phyloP scores from a whole-genome alignment of 2,797 vertebrate species.

The Melanotaenia boesemani region DNA sequence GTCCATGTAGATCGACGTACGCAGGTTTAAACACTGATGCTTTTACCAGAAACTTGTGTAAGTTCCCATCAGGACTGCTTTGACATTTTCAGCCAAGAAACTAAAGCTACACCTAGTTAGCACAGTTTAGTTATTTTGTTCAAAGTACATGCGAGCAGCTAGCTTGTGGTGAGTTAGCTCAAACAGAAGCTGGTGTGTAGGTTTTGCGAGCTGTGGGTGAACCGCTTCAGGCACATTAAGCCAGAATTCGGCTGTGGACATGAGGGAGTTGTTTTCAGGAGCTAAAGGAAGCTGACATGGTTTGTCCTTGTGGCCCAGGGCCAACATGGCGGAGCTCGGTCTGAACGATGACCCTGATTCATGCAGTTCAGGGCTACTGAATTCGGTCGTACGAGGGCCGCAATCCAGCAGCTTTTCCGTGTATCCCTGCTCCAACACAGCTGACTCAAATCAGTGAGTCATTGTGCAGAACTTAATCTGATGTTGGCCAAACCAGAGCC shows the following conservation, averaged over 20 bases:
- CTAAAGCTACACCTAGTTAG: not conserved
- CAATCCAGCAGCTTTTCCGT: too few species aligned
- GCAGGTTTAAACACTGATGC: not conserved
- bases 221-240: not conserved
- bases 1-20: slow-evolving; percentile 19
- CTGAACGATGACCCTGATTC: not conserved
- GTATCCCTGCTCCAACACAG: too few species aligned
- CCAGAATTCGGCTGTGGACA: not conserved
- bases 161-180: not conserved
- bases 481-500: not conserved
- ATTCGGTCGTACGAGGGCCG: too few species aligned
- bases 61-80: too few species aligned
- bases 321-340: not conserved
- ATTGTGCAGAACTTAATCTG: too few species aligned
- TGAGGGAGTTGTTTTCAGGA: not conserved
- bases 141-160: not conserved
- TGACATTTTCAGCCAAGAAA: not conserved
- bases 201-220: not conserved
- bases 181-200: not conserved
- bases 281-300: not conserved
- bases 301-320: not conserved
- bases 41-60: not conserved
- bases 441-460: too few species aligned
- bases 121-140: too few species aligned
- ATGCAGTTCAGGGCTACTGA: not conserved